Base-by-base conservation (phyloP, 2,113 vertebrate species). In the Athene cunicularia region DNA sequence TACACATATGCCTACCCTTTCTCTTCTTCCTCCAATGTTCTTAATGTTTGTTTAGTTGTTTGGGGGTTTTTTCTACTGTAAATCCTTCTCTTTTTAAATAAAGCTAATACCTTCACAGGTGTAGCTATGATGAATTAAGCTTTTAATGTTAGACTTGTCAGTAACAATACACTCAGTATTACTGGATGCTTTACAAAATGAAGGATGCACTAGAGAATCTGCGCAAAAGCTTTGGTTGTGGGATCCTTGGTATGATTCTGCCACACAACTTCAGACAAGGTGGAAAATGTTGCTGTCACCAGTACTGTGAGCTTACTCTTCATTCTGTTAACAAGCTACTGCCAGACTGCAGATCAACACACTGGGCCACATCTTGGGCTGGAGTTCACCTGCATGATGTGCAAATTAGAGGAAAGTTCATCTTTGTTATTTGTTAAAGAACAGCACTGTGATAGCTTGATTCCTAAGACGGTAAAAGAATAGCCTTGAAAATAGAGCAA, bases 371-470 rank as follows among this genome's bases (percentile, higher is more conserved):
- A 12, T 81, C 39, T 68, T 93, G 45, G 23, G 12, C 28, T 95
- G 49, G 53, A 72, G 28, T 62, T 83, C 0, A 0, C n/a, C 50
- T 63, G 20, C 21, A 13, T 7, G 11, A 53, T 0, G 0, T 75
- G 35, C 9, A 60, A 79, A 37, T 63, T 9, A 22, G 28, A 45
- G 43, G 49, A 28, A 83, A 73, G 23, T 58, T 95, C n/a, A n/a
- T 59, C 59, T 63, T 86, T 79, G n/a, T 8, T 81, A 18, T 81
- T 89, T 87, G 28, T 91, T 91, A 27, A 86, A 88, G 66, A 73
- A 20, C 47, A 59, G 18, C 23, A 19, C 41, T 1, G 1, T 68
- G 24, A 22, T 5, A 7, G 8, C 60, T 81, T 87, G 21, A 7
- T 81, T 90, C 72, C 30, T 84, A 55, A 49, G 28, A 7, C 23